Percentiles rank a stretch among this genome's conserved stretches.
Conservation (phyloP, 2,797 vertebrate genomes). For the Hemitrygon akajei region DNA sequence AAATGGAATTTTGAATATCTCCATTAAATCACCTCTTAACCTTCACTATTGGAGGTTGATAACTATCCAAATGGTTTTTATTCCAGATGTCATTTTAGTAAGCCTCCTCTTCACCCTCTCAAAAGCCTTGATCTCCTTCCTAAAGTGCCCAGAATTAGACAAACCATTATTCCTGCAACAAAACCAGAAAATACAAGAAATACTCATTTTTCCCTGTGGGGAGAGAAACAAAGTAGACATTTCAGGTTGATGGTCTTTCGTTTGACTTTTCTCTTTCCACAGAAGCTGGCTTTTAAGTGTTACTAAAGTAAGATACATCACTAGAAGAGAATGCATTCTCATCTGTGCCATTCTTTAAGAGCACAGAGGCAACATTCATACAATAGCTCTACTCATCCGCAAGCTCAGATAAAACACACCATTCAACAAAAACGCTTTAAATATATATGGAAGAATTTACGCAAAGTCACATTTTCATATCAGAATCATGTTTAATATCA, state of each 20-base stretch:
- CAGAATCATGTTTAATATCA: too few relatives aligned
- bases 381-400: background rate
- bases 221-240: too few relatives aligned
- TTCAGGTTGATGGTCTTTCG: too few relatives aligned
- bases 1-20: too few relatives aligned
- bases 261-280: too few relatives aligned
- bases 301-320: too few relatives aligned
- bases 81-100: background rate
- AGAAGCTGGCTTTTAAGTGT: too few relatives aligned
- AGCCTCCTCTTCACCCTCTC: background rate
- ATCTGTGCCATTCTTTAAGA: background rate
- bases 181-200: too few relatives aligned
- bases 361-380: background rate
- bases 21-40: background rate
- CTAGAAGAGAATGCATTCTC: background rate
- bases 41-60: background rate
- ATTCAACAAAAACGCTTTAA: background rate
- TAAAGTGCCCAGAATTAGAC: background rate
- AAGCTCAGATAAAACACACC: background rate
- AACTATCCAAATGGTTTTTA: background rate
- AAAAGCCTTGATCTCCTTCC: background rate
- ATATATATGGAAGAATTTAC: too few relatives aligned
- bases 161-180: background rate
- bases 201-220: too few relatives aligned
- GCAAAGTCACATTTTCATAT: too few relatives aligned